Percentiles rank a stretch among this genome's conserved stretches.
phyloP scores from a whole-genome alignment of 64 coral and sea anemone genomes.

The Porites lutea region DNA sequence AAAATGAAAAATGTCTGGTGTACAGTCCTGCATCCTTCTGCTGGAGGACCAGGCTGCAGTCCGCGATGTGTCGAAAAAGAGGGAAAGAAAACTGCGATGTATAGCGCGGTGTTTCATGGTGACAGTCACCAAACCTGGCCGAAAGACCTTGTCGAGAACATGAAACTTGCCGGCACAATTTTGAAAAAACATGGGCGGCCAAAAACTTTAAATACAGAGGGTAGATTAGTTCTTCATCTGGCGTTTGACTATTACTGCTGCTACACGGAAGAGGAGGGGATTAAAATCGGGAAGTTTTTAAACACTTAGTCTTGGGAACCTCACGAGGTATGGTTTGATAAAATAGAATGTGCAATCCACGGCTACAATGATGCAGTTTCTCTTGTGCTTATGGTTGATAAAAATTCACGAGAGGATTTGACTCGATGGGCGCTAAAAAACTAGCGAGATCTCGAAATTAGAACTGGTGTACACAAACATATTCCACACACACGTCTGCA shows the following conservation, averaged over 20 bases:
- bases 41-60: conserved; percentile 57
- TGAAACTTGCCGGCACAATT: conserved; percentile 59
- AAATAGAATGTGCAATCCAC: conserved; percentile 65
- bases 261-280: conserved; percentile 55
- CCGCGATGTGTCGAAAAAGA: conserved; percentile 25
- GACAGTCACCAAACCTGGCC: too few relatives aligned
- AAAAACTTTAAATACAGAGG: conserved; percentile 28
- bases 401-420: conserved; percentile 55
- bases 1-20: conserved; percentile 46
- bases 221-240: conserved; percentile 51
- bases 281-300: conserved; percentile 61
- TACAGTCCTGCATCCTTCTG: conserved; percentile 62
- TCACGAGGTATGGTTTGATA: conserved; percentile 58
- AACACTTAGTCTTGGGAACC: conserved; percentile 40
- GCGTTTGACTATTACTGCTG: conserved; percentile 78
- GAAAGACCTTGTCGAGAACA: conserved; percentile 45
- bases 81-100: conserved; percentile 11
- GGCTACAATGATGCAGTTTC: conserved; percentile 48
- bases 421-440: conserved; percentile 34
- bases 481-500: conserved; percentile 59
- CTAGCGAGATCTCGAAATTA: conserved; percentile 49
- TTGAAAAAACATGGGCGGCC: conserved; percentile 65
- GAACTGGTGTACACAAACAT: conserved; percentile 60
- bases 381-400: conserved; percentile 62
- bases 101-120: not conserved